Percentiles rank a stretch among this genome's conserved stretches.
Conservation (phyloP, 2,797 vertebrate species). For the Gambusia yucatana region DNA sequence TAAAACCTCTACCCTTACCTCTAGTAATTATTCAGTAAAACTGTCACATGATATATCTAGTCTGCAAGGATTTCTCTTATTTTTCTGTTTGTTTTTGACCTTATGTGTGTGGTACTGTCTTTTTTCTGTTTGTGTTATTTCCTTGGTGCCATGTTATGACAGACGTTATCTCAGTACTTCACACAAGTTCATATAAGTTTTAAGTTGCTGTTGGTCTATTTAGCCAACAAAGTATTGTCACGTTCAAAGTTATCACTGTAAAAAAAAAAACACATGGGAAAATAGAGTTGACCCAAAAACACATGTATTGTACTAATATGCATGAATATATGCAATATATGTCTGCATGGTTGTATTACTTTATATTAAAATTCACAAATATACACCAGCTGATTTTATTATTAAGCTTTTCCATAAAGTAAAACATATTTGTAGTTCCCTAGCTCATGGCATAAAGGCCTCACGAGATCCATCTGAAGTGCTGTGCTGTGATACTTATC, state of each 20-base stretch:
- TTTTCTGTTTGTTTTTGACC: background rate
- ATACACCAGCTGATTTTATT: background rate
- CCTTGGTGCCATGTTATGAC: background rate
- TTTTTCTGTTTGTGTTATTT: background rate
- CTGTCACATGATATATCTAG: background rate
- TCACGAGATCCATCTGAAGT: slow-evolving; percentile 30
- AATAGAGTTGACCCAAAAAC: background rate
- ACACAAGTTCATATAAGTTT: background rate
- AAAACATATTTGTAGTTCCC: background rate
- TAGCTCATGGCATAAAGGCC: slow-evolving; percentile 10
- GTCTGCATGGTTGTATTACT: background rate
- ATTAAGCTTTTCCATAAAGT: background rate
- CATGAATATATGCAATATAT: background rate
- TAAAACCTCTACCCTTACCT: background rate
- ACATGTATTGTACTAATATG: background rate
- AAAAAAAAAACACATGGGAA: background rate
- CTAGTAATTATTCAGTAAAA: background rate
- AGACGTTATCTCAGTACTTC: background rate
- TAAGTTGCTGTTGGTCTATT: background rate
- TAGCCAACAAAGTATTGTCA: background rate
- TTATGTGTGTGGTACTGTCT: background rate
- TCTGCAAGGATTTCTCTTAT: background rate
- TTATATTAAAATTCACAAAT: background rate
- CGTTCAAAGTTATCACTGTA: background rate
- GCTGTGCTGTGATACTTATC: slow-evolving; percentile 44